Conservation (phyloP, 1,140 invertebrate genomes). For the Penaeus indicus region DNA sequence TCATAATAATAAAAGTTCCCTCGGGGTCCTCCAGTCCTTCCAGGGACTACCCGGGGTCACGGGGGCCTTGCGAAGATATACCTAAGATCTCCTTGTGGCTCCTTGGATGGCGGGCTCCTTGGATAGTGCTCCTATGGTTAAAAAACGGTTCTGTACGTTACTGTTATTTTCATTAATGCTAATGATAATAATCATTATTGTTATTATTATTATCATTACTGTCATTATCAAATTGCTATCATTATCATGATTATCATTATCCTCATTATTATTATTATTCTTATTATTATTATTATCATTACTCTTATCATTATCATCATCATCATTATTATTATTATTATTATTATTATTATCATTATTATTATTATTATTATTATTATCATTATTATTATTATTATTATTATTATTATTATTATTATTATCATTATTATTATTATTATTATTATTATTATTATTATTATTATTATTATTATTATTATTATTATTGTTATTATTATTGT, state of each 20-base stretch:
- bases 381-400: constrained; percentile 14
- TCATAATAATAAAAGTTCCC: too few species aligned
- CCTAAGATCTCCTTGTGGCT: too few species aligned
- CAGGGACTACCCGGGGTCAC: too few species aligned
- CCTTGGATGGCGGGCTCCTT: not conserved
- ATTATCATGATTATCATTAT: too few species aligned
- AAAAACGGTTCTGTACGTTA: not conserved
- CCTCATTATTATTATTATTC: too few species aligned
- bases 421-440: constrained; percentile 14
- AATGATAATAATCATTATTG: too few species aligned
- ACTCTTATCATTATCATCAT: constrained; percentile 2
- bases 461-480: constrained; percentile 9
- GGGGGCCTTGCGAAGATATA: too few species aligned
- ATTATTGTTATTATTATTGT: constrained; percentile 14
- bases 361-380: constrained; percentile 14
- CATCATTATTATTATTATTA: constrained; percentile 14
- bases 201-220: too few species aligned
- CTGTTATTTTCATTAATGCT: not conserved
- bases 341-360: constrained; percentile 14
- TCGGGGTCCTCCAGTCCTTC: too few species aligned
- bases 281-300: constrained; percentile 14
- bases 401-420: constrained; percentile 14
- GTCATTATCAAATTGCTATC: too few species aligned
- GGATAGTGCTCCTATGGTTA: not conserved
- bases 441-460: constrained; percentile 14